Evolutionary conservation across 2,888 invertebrate species (phyloP), one percentile per base, ranked within the genome.

Genomic region (Strigamia maritima): DNA sequence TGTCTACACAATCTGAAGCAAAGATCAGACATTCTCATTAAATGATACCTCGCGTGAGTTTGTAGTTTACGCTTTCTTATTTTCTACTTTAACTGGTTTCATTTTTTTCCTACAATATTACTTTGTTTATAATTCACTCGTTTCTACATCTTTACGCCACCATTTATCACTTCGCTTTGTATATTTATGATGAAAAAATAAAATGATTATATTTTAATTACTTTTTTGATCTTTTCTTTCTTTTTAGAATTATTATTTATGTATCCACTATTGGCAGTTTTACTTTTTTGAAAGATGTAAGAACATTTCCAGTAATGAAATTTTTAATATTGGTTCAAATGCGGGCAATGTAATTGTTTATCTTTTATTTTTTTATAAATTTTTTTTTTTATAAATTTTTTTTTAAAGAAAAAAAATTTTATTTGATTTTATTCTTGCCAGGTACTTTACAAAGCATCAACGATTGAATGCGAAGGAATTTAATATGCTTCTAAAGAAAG

Each of bases 1-100:
- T 54, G 54, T 38, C 38, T 38, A 8, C 54, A 54, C 54, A 54
- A 54, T 54, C 54, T 54, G 4, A 16, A 14, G n/a, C 54, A 54
- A 54, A 54, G 54, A 54, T 54, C 54, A 54, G 54, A 54, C 54
- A 54, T 10, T 54, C 54, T 54, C 54, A 54, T 54, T 54, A 54
- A 54, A 54, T 54, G 54, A 19, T 54, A 19, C 19, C 16, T 54
- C 38, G 54, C 54, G 54, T 54, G 54, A 54, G 54, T 54, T 7
- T 54, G 4, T n/a, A 10, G 40, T n/a, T 10, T 10, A 40, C 8
- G 7, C 7, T 40, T 40, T 14, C 40, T 40, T 40, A 14, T 40
- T 40, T 40, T 40, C 14, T 14, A 40, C 40, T 14, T 40, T 40
- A 40, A 40, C 40, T 10, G 14, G 40, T 14, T 40, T 40, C 40